phyloP scores from a whole-genome alignment of 2,113 vertebrate genomes.

The Aspidoscelis tigris region DNA sequence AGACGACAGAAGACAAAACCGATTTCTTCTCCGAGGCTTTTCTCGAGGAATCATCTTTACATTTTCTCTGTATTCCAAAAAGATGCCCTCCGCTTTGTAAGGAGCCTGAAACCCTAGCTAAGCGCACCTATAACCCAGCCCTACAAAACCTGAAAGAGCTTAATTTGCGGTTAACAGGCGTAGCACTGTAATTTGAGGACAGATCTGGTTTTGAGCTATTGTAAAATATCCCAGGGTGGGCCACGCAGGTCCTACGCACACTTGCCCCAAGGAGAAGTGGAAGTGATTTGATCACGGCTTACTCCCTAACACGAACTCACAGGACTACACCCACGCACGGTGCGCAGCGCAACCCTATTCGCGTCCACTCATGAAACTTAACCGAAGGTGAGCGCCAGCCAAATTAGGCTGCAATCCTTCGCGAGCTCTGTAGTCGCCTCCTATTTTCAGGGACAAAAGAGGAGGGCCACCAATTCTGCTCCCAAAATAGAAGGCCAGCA shows the following conservation, averaged over 20 bases:
- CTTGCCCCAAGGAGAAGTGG: no score
- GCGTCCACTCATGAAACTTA: background rate
- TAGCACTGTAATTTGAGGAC: background rate
- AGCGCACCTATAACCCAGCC: background rate
- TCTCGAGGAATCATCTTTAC: no score
- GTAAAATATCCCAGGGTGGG: background rate
- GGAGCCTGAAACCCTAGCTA: background rate
- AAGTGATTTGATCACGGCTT: no score
- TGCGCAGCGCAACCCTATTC: no score
- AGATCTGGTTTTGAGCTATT: background rate
- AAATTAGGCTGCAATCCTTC: background rate
- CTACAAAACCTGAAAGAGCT: background rate
- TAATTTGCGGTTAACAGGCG: background rate
- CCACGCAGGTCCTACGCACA: no score
- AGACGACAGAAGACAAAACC: no score
- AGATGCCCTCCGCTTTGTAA: background rate
- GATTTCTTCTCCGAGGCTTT: no score
- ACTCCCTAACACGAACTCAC: no score
- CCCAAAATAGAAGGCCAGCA: background rate
- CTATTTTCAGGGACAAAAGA: background rate
- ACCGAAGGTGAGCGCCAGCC: background rate
- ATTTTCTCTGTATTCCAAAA: background rate
- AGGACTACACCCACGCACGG: no score
- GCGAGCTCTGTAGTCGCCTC: background rate
- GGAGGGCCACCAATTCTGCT: background rate